Evolutionary conservation across 1,140 invertebrate species (phyloP).

Genomic region (Leguminivora glycinivorella): DNA sequence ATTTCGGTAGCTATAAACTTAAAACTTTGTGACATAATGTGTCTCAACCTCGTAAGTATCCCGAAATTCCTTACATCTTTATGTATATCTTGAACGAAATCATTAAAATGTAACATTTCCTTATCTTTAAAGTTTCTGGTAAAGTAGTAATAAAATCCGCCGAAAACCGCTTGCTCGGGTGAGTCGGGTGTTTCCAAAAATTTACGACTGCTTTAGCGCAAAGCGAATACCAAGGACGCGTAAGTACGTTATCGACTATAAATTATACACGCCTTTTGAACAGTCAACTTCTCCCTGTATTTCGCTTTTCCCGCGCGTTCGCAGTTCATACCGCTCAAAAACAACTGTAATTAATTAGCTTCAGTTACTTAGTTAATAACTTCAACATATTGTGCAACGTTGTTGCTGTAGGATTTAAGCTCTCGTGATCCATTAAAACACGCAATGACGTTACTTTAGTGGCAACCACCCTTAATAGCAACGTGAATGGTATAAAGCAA

Average conservation of each 20-base stretch:
- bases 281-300: slow-evolving; percentile 35
- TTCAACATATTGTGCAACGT: slow-evolving; percentile 45
- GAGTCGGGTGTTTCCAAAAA: slow-evolving; percentile 38
- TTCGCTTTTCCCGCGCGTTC: slow-evolving; percentile 29
- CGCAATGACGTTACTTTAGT: slow-evolving; percentile 35
- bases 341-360: slow-evolving; percentile 40
- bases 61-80: neutral
- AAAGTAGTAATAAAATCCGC: slow-evolving; percentile 6
- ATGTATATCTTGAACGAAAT: neutral
- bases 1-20: neutral
- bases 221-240: slow-evolving; percentile 35
- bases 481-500: neutral
- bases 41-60: neutral
- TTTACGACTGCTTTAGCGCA: slow-evolving; percentile 42
- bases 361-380: slow-evolving; percentile 31
- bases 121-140: slow-evolving; percentile 19
- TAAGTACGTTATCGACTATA: slow-evolving; percentile 41
- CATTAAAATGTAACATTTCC: neutral
- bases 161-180: slow-evolving; percentile 18
- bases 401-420: neutral
- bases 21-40: neutral
- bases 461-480: neutral
- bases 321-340: slow-evolving; percentile 31
- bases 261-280: slow-evolving; percentile 41
- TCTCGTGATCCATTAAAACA: neutral